phyloP scores from a whole-genome alignment of 2,888 invertebrate genomes.

The Melolontha melolontha region DNA sequence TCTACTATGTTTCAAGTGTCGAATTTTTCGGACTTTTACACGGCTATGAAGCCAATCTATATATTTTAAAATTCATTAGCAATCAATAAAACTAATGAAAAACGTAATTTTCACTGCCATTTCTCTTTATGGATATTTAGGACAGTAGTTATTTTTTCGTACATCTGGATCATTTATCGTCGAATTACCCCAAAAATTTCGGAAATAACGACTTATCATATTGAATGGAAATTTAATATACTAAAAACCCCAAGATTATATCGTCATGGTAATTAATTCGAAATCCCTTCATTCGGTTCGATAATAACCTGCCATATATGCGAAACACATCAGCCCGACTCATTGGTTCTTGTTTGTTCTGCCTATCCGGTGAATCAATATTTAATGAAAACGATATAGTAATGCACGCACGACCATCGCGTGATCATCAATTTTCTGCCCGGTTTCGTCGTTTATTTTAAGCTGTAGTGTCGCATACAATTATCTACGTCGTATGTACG shows the following conservation, averaged over 20 bases:
- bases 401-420: slow-evolving; percentile 13
- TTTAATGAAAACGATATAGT: slow-evolving; percentile 27
- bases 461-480: too few relatives aligned
- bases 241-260: slow-evolving; percentile 13
- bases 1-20: too few relatives aligned
- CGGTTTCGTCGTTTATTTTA: slow-evolving; percentile 13
- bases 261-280: slow-evolving; percentile 20
- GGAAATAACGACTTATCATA: slow-evolving; percentile 2
- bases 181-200: neutral
- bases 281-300: slow-evolving; percentile 15
- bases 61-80: too few relatives aligned
- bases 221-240: neutral
- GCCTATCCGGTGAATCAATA: slow-evolving; percentile 21
- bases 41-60: too few relatives aligned
- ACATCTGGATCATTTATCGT: too few relatives aligned
- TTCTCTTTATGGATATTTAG: too few relatives aligned
- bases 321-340: slow-evolving; percentile 14
- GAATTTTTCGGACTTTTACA: too few relatives aligned
- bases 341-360: slow-evolving; percentile 25
- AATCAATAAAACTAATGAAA: too few relatives aligned
- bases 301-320: slow-evolving; percentile 27
- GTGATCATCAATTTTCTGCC: slow-evolving; percentile 25
- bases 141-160: too few relatives aligned
- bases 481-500: too few relatives aligned
- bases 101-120: too few relatives aligned